Evolutionary conservation across 2,113 vertebrate species (phyloP).

Genomic region (Eclectus roratus): DNA sequence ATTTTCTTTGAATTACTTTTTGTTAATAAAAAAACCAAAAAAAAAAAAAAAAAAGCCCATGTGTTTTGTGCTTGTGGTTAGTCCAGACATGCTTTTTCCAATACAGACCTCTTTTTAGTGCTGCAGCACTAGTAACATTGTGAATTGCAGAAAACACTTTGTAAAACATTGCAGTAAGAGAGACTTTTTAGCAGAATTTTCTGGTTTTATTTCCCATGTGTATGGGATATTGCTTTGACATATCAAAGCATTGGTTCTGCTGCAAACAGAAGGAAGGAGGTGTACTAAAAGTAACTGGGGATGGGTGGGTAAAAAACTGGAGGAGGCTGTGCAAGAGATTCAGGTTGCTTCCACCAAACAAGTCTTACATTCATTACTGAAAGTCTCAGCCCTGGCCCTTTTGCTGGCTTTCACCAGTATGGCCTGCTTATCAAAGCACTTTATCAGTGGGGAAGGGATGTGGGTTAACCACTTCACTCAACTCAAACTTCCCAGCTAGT

Average conservation of each 20-base stretch:
- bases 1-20: conserved; percentile 33
- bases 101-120: background rate
- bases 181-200: background rate
- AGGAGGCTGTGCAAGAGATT: conserved; percentile 25
- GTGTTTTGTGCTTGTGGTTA: conserved; percentile 13
- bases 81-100: background rate
- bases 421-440: conserved; percentile 93
- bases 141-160: conserved; percentile 16
- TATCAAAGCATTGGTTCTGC: conserved; percentile 51
- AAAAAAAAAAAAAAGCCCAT: background rate
- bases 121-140: background rate
- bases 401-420: conserved; percentile 76
- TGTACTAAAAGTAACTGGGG: background rate
- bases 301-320: background rate
- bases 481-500: conserved; percentile 74
- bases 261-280: background rate
- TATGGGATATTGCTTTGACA: conserved; percentile 56
- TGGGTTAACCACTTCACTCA: conserved; percentile 87
- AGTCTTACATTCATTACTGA: conserved; percentile 81
- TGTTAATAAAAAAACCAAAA: conserved; percentile 4
- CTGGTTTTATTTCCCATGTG: conserved; percentile 13
- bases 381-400: conserved; percentile 75
- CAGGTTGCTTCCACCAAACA: conserved; percentile 74
- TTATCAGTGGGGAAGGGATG: conserved; percentile 93
- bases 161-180: background rate